These are phyloP conservation scores for Platycercus adscitus DNA, from an alignment of 2,113 vertebrate genomes.

Conservation along the genomic window DNA sequence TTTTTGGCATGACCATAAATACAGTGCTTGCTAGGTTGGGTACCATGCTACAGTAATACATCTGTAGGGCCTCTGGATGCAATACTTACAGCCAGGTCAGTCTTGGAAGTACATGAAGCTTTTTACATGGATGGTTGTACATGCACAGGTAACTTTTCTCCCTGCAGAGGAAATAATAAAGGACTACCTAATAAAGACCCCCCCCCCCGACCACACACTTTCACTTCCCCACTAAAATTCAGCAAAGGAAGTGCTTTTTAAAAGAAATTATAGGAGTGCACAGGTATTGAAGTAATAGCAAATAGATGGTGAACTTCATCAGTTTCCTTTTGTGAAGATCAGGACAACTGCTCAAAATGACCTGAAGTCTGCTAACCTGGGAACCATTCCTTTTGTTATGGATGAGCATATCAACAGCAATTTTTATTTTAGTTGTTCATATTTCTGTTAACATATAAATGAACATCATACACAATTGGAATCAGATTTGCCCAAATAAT, in stretches of 20 bases:
- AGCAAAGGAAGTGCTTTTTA: rapidly evolving
- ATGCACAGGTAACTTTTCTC: not conserved
- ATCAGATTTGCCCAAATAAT: not conserved
- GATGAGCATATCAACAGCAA: rapidly evolving
- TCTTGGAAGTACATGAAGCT: not conserved
- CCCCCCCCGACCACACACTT: not conserved
- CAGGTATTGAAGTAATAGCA: rapidly evolving
- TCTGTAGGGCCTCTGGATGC: not conserved
- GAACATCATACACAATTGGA: rapidly evolving
- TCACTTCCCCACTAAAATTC: not conserved
- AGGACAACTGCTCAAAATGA: not conserved
- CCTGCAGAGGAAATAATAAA: not conserved
- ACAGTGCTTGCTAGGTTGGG: rapidly evolving
- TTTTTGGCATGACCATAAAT: rapidly evolving
- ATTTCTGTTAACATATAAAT: not conserved
- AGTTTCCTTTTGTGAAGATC: not conserved
- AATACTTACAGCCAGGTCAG: rapidly evolving
- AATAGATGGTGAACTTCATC: not conserved
- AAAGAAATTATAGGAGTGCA: rapidly evolving
- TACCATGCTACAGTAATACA: too few species aligned
- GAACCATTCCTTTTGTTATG: not conserved
- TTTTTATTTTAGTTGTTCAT: not conserved
- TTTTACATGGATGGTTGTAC: rapidly evolving
- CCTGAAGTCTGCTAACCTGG: not conserved
- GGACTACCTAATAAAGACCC: too few species aligned